phyloP scores from a whole-genome alignment of 2,888 invertebrate genomes.

The Xestia rhomboidea region DNA sequence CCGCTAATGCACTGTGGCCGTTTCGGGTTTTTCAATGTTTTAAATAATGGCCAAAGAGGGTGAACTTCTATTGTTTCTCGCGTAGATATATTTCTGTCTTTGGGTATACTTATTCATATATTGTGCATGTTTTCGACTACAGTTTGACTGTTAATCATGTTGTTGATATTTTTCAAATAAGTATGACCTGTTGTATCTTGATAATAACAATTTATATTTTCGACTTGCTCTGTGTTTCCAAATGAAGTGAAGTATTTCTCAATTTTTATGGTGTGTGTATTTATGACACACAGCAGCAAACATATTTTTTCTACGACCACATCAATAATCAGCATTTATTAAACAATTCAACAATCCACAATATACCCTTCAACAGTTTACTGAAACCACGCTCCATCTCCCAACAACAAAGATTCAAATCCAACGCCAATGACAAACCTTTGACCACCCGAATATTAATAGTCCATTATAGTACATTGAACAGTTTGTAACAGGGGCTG shows the following conservation, averaged over 20 bases:
- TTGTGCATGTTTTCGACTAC: neutral
- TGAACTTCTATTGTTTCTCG: constrained; percentile 64
- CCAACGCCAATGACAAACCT: constrained; percentile 52
- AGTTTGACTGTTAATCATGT: neutral
- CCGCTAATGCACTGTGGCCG: constrained; percentile 82
- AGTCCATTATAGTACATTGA: constrained; percentile 66
- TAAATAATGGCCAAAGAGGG: constrained; percentile 68
- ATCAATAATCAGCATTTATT: neutral
- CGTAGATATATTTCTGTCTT: constrained; percentile 50
- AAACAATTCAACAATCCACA: neutral
- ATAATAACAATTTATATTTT: neutral
- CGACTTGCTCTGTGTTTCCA: neutral
- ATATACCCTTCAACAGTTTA: neutral
- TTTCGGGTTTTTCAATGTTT: constrained; percentile 68
- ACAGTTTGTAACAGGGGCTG: constrained; percentile 63
- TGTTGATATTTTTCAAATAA: neutral
- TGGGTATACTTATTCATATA: neutral
- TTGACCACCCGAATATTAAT: constrained; percentile 64
- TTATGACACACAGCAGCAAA: neutral
- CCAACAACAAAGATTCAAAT: constrained; percentile 42
- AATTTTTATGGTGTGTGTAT: neutral
- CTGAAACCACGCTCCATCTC: constrained; percentile 17
- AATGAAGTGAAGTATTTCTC: neutral
- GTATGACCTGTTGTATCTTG: neutral
- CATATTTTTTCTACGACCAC: neutral